These are phyloP conservation scores for Etia nguti DNA, from an alignment of 2,113 vertebrate species.

Conservation along the genomic window DNA sequence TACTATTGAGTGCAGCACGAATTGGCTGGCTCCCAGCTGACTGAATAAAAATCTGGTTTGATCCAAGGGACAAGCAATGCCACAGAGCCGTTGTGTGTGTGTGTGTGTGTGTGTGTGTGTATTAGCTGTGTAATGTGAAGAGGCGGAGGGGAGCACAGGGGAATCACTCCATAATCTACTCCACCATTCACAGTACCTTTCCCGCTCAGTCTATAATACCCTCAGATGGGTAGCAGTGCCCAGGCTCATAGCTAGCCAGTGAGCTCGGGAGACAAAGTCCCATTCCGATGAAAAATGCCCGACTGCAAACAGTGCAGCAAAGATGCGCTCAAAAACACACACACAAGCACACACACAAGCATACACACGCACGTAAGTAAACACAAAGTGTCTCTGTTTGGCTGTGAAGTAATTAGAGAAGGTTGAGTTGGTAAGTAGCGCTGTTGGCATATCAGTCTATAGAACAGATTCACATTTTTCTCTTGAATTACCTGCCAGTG, in stretches of 20 bases:
- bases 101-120: slow-evolving; percentile 12
- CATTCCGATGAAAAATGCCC: slow-evolving; percentile 74
- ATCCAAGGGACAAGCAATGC: slow-evolving; percentile 48
- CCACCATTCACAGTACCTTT: slow-evolving; percentile 58
- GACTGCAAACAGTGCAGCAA: slow-evolving; percentile 34
- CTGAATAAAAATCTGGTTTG: slow-evolving; percentile 50
- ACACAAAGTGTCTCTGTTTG: slow-evolving; percentile 28
- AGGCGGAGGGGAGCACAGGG: slow-evolving; percentile 44
- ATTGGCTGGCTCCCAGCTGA: slow-evolving; percentile 28
- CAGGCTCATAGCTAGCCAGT: slow-evolving; percentile 56
- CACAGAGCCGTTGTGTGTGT: slow-evolving; percentile 18
- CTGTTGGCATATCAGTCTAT: slow-evolving; percentile 26
- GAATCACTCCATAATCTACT: slow-evolving; percentile 66
- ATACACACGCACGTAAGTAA: background rate
- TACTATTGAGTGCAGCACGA: background rate
- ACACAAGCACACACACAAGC: background rate
- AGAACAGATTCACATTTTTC: slow-evolving; percentile 14
- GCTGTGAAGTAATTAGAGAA: slow-evolving; percentile 42
- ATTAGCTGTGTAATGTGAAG: slow-evolving; percentile 61
- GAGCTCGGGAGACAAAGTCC: slow-evolving; percentile 68
- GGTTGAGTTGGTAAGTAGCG: slow-evolving; percentile 21
- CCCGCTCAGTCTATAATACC: slow-evolving; percentile 70
- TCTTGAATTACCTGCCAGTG: slow-evolving; percentile 30
- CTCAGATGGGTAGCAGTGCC: slow-evolving; percentile 69
- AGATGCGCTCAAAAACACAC: background rate